phyloP scores from a whole-genome alignment of 2,888 invertebrate species.

The Pollenia griseotomentosa region DNA sequence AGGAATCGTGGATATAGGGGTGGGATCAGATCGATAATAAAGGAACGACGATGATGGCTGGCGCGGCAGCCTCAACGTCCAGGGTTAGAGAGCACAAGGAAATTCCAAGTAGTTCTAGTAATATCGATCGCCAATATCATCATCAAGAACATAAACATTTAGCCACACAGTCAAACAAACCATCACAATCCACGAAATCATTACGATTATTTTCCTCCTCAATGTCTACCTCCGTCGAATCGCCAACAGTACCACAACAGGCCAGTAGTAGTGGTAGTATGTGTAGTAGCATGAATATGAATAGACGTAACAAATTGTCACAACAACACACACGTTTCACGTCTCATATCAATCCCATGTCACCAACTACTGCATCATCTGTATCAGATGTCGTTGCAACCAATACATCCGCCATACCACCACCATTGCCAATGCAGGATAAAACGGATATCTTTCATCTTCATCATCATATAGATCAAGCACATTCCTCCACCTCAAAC shows the following conservation, averaged over 20 bases:
- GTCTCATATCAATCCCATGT: constrained; percentile 68
- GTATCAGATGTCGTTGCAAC: constrained; percentile 69
- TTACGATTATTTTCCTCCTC: constrained; percentile 73
- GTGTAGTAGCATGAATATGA: constrained; percentile 61
- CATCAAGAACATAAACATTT: constrained; percentile 73
- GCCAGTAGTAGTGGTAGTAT: constrained; percentile 66
- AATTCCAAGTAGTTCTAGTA: constrained; percentile 69
- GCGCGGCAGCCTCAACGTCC: constrained; percentile 57
- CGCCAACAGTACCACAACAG: constrained; percentile 46
- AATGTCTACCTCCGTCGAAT: constrained; percentile 71
- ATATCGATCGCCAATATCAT: constrained; percentile 73
- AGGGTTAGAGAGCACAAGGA: constrained; percentile 74
- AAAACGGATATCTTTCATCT: constrained; percentile 73
- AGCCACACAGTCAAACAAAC: constrained; percentile 65
- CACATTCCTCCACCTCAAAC: constrained; percentile 53
- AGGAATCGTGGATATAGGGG: constrained; percentile 85
- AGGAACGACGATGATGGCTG: constrained; percentile 67
- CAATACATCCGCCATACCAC: constrained; percentile 64
- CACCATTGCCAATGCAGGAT: constrained; percentile 67
- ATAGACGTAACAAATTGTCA: constrained; percentile 70
- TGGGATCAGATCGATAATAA: constrained; percentile 84
- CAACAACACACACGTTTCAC: constrained; percentile 68
- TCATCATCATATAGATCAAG: constrained; percentile 69
- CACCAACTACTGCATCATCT: constrained; percentile 67
- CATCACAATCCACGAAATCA: constrained; percentile 68